phyloP scores from a whole-genome alignment of 2,888 invertebrate species.

The Melipona beecheii region DNA sequence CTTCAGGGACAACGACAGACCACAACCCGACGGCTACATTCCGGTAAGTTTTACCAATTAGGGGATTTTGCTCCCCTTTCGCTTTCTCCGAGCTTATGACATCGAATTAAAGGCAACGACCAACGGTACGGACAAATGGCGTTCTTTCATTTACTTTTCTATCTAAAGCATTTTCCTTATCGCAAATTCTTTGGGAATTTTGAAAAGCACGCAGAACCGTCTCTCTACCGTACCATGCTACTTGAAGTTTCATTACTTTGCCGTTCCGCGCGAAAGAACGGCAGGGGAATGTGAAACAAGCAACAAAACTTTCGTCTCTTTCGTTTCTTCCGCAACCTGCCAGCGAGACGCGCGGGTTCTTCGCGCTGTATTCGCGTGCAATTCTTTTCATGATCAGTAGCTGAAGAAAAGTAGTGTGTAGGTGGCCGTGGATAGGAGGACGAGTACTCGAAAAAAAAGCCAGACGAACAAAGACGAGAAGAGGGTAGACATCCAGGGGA shows the following conservation, averaged over 20 bases:
- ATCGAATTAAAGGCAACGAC: background rate
- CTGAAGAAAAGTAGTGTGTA: conserved; percentile 19
- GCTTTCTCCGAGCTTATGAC: background rate
- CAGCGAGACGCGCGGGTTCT: conserved; percentile 45
- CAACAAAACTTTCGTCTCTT: conserved; percentile 20
- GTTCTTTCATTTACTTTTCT: background rate
- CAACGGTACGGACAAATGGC: background rate
- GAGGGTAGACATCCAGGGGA: conserved; percentile 51
- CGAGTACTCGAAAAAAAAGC: conserved; percentile 48
- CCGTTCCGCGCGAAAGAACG: background rate
- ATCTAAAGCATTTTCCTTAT: background rate
- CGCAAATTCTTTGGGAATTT: background rate
- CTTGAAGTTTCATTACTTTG: conserved; percentile 11
- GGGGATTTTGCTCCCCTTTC: background rate
- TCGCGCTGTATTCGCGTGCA: conserved; percentile 62
- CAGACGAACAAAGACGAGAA: conserved; percentile 50
- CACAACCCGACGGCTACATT: conserved; percentile 83
- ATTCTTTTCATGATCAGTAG: conserved; percentile 54
- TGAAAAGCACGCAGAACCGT: background rate
- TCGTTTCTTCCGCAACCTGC: conserved; percentile 13
- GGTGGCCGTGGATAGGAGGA: conserved; percentile 34
- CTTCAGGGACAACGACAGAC: conserved; percentile 80
- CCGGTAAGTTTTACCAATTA: conserved; percentile 79
- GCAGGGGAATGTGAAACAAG: conserved; percentile 5
- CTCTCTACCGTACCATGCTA: background rate